phyloP scores from a whole-genome alignment of 2,888 invertebrate genomes.

The Globia sparganii region DNA sequence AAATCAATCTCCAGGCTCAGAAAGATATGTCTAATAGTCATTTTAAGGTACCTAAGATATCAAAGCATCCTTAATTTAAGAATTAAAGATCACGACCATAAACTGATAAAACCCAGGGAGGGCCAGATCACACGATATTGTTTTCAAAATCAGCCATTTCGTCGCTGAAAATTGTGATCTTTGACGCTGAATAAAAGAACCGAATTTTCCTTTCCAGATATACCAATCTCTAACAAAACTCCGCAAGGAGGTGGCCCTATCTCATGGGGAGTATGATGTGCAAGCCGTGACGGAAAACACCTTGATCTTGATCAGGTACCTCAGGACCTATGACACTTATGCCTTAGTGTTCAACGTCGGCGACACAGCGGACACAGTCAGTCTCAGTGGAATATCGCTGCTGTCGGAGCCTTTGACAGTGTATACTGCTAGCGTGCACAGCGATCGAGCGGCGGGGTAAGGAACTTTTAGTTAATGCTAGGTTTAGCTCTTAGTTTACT shows the following conservation, averaged over 20 bases:
- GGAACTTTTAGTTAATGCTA: conserved; percentile 28
- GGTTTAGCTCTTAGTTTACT: neutral
- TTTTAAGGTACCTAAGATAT: conserved; percentile 80
- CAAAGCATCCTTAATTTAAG: neutral
- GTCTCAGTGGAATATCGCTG: conserved; percentile 74
- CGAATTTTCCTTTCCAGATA: conserved; percentile 74
- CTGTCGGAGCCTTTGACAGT: conserved; percentile 74
- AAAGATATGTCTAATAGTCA: conserved; percentile 86
- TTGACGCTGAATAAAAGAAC: neutral
- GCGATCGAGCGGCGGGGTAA: conserved; percentile 76
- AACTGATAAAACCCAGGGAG: neutral
- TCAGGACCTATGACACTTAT: conserved; percentile 76
- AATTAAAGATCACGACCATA: neutral
- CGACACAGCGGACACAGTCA: conserved; percentile 76
- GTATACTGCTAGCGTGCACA: conserved; percentile 78
- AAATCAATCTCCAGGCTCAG: conserved; percentile 90
- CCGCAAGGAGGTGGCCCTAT: conserved; percentile 84
- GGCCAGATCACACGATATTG: neutral
- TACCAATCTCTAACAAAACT: conserved; percentile 89
- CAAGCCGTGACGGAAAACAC: conserved; percentile 75
- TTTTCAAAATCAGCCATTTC: neutral
- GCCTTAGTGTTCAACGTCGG: conserved; percentile 90
- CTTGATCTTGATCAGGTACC: conserved; percentile 74
- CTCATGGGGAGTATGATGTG: conserved; percentile 80
- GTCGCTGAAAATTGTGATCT: neutral